Conservation (phyloP, 2,797 vertebrate species). For the Masticophis lateralis region DNA sequence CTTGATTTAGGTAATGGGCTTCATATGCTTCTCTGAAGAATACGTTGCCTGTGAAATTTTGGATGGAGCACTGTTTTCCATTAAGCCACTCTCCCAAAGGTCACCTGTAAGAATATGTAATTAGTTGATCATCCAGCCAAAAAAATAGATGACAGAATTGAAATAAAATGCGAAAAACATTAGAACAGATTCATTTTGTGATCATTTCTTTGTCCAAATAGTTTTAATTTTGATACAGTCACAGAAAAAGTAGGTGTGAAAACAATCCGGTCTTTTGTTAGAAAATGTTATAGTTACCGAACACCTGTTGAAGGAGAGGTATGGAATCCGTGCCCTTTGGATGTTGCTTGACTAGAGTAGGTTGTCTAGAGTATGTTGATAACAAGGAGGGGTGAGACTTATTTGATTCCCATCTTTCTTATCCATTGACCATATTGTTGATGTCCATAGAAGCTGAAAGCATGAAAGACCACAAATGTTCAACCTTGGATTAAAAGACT, state of each 20-base stretch:
- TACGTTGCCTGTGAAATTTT: conserved; percentile 14
- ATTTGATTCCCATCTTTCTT: background rate
- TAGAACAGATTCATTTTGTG: conserved; percentile 34
- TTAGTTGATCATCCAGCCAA: conserved; percentile 26
- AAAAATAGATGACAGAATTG: conserved; percentile 44
- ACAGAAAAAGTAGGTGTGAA: conserved; percentile 39
- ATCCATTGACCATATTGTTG: background rate
- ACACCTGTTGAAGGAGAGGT: background rate
- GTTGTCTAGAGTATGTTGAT: background rate
- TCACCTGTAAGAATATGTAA: conserved; percentile 34
- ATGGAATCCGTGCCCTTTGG: background rate
- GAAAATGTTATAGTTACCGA: background rate
- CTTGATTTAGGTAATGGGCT: conserved; percentile 15
- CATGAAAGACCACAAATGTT: background rate
- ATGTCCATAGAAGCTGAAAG: background rate
- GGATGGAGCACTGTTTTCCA: conserved; percentile 13
- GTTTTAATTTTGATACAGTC: conserved; percentile 33
- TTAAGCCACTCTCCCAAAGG: conserved; percentile 24
- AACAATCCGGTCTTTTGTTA: background rate
- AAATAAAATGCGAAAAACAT: conserved; percentile 63
- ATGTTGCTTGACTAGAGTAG: background rate
- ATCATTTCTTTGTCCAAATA: background rate
- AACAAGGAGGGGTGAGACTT: background rate
- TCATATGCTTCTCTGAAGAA: conserved; percentile 24
- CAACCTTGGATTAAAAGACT: background rate